Conservation (phyloP, 2,797 vertebrate genomes). For the Falco rusticolus region DNA sequence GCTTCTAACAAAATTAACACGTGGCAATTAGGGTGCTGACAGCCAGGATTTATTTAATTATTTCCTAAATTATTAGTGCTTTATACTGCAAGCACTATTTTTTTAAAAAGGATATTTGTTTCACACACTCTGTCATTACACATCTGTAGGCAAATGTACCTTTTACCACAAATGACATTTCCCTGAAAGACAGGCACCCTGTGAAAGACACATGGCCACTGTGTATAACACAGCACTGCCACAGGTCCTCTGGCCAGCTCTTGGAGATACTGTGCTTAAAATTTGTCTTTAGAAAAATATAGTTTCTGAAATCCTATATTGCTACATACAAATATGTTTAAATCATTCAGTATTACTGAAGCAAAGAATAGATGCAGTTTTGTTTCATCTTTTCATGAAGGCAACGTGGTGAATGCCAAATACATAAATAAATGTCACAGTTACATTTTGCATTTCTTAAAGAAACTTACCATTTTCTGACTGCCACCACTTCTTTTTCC, state of each 20-base stretch:
- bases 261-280: neutral
- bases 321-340: neutral
- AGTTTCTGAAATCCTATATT: neutral
- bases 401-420: neutral
- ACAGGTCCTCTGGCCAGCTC: neutral
- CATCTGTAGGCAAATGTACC: neutral
- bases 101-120: neutral
- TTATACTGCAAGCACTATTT: neutral
- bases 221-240: neutral
- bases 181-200: neutral
- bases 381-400: neutral
- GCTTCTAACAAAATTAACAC: neutral
- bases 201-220: neutral
- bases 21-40: neutral
- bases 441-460: neutral
- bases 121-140: neutral
- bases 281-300: neutral
- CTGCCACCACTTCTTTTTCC: conserved; percentile 90
- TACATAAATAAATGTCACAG: neutral
- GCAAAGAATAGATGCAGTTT: neutral
- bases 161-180: neutral
- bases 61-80: neutral
- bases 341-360: neutral
- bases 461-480: conserved; percentile 85
- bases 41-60: neutral